Base-by-base conservation (phyloP, 1,140 invertebrate species). In the Drosophila sturtevanti region DNA sequence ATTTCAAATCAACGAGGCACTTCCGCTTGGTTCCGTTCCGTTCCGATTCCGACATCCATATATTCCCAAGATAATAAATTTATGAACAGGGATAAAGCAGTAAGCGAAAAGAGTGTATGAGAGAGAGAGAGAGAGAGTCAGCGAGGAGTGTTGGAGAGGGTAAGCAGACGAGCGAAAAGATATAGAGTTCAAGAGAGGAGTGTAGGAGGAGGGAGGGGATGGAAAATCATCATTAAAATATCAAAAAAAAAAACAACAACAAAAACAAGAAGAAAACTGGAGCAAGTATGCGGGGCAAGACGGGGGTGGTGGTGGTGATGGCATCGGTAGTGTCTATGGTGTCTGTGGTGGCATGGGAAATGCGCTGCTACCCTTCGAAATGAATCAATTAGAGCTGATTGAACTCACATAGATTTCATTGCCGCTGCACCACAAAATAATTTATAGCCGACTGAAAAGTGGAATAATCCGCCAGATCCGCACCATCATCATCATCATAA, bases 301-400 rank as follows among this genome's bases (percentile, higher is more conserved):
- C 1, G 38, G 7, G 5, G 38, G 4, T n/a, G n/a, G 38, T 7
- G 7, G 14, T 44, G 6, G n/a, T n/a, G n/a, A n/a, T n/a, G n/a
- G n/a, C n/a, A n/a, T n/a, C n/a, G n/a, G n/a, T n/a, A n/a, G n/a
- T n/a, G n/a, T n/a, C n/a, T n/a, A n/a, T n/a, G n/a, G n/a, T n/a
- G n/a, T n/a, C n/a, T n/a, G n/a, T n/a, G 14, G 16, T 14, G 41
- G 16, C 6, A 31, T 31, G 27, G 6, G 27, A 6, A 31, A n/a
- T n/a, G n/a, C 5, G 27, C 27, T 31, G 38, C 14, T 38, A 54
- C 48, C 56, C 62, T 54, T 60, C 62, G 31, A 86, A 89, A 84
- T 89, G 84, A 89, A 89, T 89, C 84, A 89, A 89, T 89, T 89
- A 89, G 89, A 89, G 80, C 84, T 89, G 84, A 89, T 89, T 89